Percentiles rank a stretch among this genome's conserved stretches.
These are phyloP conservation scores for Acronicta psi DNA, from an alignment of 2,888 invertebrate species.

Conservation along the genomic window DNA sequence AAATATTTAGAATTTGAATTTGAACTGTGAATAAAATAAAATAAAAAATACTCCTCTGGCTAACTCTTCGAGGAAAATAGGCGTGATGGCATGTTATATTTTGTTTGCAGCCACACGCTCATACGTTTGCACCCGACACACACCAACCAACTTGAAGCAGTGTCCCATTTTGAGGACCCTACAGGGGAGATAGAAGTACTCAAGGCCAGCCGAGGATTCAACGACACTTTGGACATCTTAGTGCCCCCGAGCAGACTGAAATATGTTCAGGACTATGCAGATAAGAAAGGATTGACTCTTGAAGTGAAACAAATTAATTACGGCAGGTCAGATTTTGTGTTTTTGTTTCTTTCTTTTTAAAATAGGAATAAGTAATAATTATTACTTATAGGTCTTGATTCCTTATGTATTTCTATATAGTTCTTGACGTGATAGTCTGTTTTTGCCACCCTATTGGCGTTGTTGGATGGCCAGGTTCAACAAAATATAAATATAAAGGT, in stretches of 20 bases:
- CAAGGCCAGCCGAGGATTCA: conserved; percentile 72
- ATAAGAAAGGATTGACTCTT: conserved; percentile 56
- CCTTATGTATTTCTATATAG: too few relatives aligned
- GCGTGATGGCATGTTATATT: too few relatives aligned
- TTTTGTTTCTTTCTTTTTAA: neutral
- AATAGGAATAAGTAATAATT: too few relatives aligned
- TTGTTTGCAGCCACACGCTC: conserved; percentile 73
- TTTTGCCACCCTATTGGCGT: too few relatives aligned
- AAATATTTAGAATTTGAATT: too few relatives aligned
- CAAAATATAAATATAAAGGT: too few relatives aligned
- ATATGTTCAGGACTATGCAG: conserved; percentile 65
- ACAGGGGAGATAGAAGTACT: conserved; percentile 68
- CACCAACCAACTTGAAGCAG: conserved; percentile 62
- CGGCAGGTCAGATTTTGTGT: conserved; percentile 72
- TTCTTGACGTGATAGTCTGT: too few relatives aligned
- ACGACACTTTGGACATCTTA: conserved; percentile 79
- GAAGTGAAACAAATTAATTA: conserved; percentile 70
- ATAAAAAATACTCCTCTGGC: too few relatives aligned
- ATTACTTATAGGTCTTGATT: too few relatives aligned
- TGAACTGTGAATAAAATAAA: too few relatives aligned
- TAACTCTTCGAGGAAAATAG: too few relatives aligned
- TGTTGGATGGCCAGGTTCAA: too few relatives aligned
- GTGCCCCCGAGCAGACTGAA: conserved; percentile 66
- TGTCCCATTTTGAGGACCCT: conserved; percentile 64
- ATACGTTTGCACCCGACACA: conserved; percentile 68